phyloP scores from a whole-genome alignment of 2,797 vertebrate genomes.

The Cacajao melanocephalus region DNA sequence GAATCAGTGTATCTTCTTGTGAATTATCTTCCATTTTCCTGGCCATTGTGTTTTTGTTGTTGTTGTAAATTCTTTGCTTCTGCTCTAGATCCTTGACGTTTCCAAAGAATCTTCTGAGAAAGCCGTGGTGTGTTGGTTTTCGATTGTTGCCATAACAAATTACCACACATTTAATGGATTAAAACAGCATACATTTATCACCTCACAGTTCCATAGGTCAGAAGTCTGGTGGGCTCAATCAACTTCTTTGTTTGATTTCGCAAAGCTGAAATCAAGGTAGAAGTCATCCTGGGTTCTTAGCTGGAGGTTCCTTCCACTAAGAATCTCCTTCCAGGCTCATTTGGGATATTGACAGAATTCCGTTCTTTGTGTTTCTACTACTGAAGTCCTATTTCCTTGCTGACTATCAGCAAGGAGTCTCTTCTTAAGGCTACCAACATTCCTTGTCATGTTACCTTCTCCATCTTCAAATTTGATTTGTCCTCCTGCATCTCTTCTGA shows the following conservation, averaged over 20 bases:
- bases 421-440: background rate
- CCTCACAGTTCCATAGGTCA: background rate
- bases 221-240: background rate
- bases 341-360: background rate
- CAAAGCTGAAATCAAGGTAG: background rate
- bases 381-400: background rate
- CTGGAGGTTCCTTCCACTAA: background rate
- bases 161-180: background rate
- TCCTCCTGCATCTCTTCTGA: background rate
- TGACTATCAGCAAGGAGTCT: background rate
- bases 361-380: background rate
- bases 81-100: background rate
- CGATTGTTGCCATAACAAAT: background rate
- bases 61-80: background rate
- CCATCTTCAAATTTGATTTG: background rate
- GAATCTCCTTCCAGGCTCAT: background rate
- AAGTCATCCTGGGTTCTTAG: background rate
- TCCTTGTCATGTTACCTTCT: background rate
- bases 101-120: background rate
- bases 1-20: background rate
- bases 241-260: background rate
- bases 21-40: background rate
- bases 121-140: background rate
- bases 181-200: background rate
- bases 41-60: background rate